Evolutionary conservation across 1,140 invertebrate genomes (phyloP), one percentile per base, ranked within the genome.

Genomic region (Saccostrea cuccullata): DNA sequence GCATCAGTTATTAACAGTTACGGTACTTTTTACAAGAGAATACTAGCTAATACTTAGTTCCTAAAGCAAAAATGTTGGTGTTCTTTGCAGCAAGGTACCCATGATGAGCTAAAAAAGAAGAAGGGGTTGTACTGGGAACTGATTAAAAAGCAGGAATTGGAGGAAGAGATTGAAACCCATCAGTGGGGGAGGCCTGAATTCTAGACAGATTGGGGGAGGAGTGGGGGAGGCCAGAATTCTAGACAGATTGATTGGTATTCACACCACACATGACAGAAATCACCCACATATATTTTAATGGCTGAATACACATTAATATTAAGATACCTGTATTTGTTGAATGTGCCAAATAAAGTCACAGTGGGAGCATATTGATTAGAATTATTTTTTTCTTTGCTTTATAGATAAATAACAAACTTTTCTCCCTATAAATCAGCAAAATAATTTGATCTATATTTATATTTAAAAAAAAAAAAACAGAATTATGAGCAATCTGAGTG

Each of bases 51-150:
- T 47, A 47, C 47, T 47, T 36, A 36, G 6, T 1, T 47, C 1
- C 47, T 47, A 47, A 47, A 47, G 2, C 30, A 36, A 47, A 47
- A 47, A 8, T 47, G 5, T 6, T 47, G 47, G 47, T 47, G 47
- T 47, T 9, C 15, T 12, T 96, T 95, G 90, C 91, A 97, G 96
- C 95, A 96, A 91, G 97, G 97, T 23, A 96, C 94, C 40, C 97
- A 97, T 93, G 94, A 95, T 13, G 93, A 93, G 47, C 93, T 97
- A 64, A 95, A 96, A 90, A 96, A 96, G 87, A 95, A 95, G 88
- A 96, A 96, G 93, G 97, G 97, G 11, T 94, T 96, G 73, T 97
- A 97, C 94, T 97, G 96, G 95, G 96, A 96, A 86, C 94, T 97
- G 87, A 96, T 97, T 55, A 96, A 96, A 90, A 96, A 97, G 91